A percentile compares a stretch with the other conserved stretches of the same genome.
phyloP scores from a whole-genome alignment of 2,113 vertebrate species.

The Casuarius casuarius region DNA sequence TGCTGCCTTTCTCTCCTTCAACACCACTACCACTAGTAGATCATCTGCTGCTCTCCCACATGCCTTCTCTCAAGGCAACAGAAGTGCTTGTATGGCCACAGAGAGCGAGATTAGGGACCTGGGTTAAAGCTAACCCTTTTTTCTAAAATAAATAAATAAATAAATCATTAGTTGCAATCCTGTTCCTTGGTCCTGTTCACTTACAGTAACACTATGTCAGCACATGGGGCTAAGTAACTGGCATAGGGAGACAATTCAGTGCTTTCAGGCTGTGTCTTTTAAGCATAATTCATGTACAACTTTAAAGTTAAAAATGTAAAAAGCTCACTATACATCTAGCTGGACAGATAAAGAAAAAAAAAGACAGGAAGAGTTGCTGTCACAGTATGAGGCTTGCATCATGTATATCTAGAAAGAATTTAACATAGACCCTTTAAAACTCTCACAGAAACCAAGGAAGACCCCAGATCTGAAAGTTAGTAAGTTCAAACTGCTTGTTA shows the following conservation, averaged over 20 bases:
- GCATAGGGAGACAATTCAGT: neutral
- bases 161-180: neutral
- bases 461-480: neutral
- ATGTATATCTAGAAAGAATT: neutral
- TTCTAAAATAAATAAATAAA: neutral
- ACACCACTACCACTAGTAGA: neutral
- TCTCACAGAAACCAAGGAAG: neutral
- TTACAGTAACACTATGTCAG: neutral
- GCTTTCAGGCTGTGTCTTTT: neutral
- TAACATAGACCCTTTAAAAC: neutral
- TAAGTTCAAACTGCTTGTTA: neutral
- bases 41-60: neutral
- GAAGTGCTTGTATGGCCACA: fast-evolving
- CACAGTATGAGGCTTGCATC: fast-evolving
- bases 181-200: neutral
- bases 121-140: fast-evolving
- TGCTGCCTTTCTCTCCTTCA: neutral
- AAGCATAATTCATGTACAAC: fast-evolving
- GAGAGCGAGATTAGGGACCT: neutral
- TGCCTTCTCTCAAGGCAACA: fast-evolving
- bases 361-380: neutral
- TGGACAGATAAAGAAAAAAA: neutral
- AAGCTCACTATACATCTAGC: neutral
- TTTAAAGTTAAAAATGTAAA: neutral
- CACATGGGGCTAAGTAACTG: neutral